These are phyloP conservation scores for Megalops atlanticus DNA, from an alignment of 2,113 vertebrate genomes.

Conservation along the genomic window DNA sequence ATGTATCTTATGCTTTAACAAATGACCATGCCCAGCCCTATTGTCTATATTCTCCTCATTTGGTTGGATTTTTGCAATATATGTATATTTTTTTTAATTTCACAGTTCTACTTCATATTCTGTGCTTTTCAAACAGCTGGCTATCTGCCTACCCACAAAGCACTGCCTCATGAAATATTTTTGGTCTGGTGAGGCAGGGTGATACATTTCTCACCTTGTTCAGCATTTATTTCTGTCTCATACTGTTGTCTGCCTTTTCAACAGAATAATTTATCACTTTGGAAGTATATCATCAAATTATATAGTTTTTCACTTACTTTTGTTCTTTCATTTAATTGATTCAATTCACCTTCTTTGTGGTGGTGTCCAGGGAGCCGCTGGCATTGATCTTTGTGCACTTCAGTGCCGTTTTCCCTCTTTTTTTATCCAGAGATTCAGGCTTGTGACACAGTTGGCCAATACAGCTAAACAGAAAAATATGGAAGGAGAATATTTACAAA, in stretches of 20 bases:
- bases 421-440: neutral
- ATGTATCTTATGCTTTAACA: too few relatives aligned
- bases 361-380: too few relatives aligned
- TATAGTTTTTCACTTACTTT: neutral
- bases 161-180: neutral
- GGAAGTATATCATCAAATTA: neutral
- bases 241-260: conserved; percentile 4
- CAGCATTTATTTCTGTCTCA: neutral
- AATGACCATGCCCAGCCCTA: too few relatives aligned
- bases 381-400: neutral
- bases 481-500: too few relatives aligned
- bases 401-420: neutral
- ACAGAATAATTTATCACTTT: neutral
- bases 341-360: neutral
- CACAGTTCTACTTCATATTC: neutral
- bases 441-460: neutral
- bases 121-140: too few relatives aligned
- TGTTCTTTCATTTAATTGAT: neutral
- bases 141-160: neutral
- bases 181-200: neutral
- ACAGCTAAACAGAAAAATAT: too few relatives aligned
- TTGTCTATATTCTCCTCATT: too few relatives aligned
- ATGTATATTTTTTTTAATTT: neutral
- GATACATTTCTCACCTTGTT: neutral
- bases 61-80: neutral